Evolutionary conservation across 1,140 invertebrate genomes (phyloP).

Genomic region (Calliphora vicina): DNA sequence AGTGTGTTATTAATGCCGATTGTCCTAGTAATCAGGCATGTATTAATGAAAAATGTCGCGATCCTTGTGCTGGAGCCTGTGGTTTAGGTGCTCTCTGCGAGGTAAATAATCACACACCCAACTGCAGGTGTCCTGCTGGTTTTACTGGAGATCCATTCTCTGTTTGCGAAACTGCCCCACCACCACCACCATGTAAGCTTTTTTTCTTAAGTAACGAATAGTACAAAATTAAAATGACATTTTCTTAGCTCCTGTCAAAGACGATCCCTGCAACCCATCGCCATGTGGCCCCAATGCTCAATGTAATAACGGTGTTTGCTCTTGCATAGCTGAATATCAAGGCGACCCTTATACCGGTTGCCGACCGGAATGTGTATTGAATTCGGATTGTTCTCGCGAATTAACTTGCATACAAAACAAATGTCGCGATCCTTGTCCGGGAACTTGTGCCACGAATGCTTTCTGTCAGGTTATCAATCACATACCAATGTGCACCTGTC

Average conservation of each 20-base stretch:
- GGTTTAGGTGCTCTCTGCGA: constrained; percentile 72
- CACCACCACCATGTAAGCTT: constrained; percentile 61
- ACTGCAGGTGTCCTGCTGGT: constrained; percentile 73
- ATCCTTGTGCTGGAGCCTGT: constrained; percentile 77
- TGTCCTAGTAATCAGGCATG: constrained; percentile 74
- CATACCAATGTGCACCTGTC: constrained; percentile 77
- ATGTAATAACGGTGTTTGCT: constrained; percentile 76
- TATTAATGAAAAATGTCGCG: constrained; percentile 74
- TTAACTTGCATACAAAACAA: constrained; percentile 82
- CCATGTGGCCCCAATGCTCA: constrained; percentile 79
- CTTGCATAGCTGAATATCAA: constrained; percentile 79
- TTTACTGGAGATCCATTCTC: constrained; percentile 77
- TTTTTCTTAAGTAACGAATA: background rate
- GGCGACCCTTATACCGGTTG: constrained; percentile 85
- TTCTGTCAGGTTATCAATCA: constrained; percentile 80
- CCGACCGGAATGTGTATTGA: constrained; percentile 83
- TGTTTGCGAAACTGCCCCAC: constrained; percentile 67
- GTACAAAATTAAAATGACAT: constrained; percentile 52
- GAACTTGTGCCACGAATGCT: constrained; percentile 80
- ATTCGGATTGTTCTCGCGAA: constrained; percentile 77
- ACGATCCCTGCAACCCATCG: constrained; percentile 71
- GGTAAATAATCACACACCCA: constrained; percentile 74
- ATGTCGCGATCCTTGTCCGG: constrained; percentile 80
- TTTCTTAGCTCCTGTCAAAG: constrained; percentile 65
- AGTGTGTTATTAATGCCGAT: constrained; percentile 77